Conservation (phyloP, 2,888 invertebrate genomes). For the Subacronicta megacephala region DNA sequence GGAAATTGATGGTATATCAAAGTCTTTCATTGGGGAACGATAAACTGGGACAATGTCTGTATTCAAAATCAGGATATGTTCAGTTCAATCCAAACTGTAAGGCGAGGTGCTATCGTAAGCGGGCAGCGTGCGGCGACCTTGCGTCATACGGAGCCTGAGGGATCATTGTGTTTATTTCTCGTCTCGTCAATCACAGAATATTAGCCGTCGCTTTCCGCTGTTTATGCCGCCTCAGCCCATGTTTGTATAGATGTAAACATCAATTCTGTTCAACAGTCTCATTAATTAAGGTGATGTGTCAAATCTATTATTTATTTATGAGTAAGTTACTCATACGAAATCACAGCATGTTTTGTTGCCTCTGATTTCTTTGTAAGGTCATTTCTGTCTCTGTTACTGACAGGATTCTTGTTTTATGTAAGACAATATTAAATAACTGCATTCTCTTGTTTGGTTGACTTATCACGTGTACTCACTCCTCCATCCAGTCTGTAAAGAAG, state of each 20-base stretch:
- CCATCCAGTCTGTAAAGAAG: conserved; percentile 95
- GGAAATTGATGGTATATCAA: conserved; percentile 82
- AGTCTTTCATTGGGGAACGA: conserved; percentile 72
- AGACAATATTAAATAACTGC: conserved; percentile 67
- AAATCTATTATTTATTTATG: conserved; percentile 44
- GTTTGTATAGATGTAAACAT: conserved; percentile 77
- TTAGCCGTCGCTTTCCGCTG: conserved; percentile 36
- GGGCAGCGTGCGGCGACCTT: conserved; percentile 11
- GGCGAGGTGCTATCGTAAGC: conserved; percentile 38
- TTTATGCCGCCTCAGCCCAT: conserved; percentile 40
- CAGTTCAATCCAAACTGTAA: conserved; percentile 74
- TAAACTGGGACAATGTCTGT: conserved; percentile 67
- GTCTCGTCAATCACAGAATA: conserved; percentile 41
- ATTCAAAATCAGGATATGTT: conserved; percentile 74
- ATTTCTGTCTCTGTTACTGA: conserved; percentile 59
- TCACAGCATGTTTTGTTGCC: conserved; percentile 76
- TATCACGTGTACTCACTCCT: conserved; percentile 98
- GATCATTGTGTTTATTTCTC: conserved; percentile 14
- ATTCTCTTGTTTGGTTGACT: conserved; percentile 80
- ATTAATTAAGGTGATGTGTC: conserved; percentile 68
- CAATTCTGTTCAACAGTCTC: conserved; percentile 88
- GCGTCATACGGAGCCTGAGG: conserved; percentile 25
- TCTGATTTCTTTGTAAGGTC: conserved; percentile 63
- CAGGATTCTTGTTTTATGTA: conserved; percentile 58
- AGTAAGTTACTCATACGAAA: conserved; percentile 64